Conservation (phyloP, 2,888 invertebrate species). For the Polyommatus icarus region DNA sequence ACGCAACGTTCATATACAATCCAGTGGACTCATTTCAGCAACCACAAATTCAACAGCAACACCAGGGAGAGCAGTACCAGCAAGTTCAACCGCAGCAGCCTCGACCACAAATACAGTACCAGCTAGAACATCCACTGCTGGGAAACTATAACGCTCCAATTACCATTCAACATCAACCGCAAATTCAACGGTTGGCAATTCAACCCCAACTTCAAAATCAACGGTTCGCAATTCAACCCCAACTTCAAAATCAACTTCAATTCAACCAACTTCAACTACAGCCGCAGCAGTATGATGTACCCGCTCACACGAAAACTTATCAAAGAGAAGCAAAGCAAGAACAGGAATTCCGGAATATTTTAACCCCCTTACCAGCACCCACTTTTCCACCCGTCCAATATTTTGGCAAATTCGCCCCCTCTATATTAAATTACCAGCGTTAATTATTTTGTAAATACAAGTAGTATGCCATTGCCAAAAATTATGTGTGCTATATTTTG, state of each 20-base stretch:
- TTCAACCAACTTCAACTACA: conserved; percentile 39
- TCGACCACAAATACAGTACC: conserved; percentile 43
- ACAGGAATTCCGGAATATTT: conserved; percentile 5
- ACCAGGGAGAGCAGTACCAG: conserved; percentile 36
- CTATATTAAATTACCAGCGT: conserved; percentile 46
- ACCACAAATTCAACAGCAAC: conserved; percentile 37
- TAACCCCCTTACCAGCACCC: conserved; percentile 44
- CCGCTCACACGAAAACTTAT: conserved; percentile 19
- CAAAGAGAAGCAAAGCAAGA: conserved; percentile 35
- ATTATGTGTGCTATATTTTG: conserved; percentile 14
- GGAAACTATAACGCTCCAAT: conserved; percentile 29
- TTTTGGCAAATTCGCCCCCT: conserved; percentile 62
- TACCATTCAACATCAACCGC: conserved; percentile 34
- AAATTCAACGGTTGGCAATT: conserved; percentile 26
- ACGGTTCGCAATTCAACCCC: conserved; percentile 32
- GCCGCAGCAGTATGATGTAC: conserved; percentile 36
- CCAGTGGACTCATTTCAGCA: conserved; percentile 37
- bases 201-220: conserved; percentile 9
- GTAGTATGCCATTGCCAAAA: conserved; percentile 10
- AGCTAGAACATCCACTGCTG: conserved; percentile 40
- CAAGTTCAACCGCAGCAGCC: conserved; percentile 42
- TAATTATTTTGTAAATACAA: conserved; percentile 5
- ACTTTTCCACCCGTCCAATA: conserved; percentile 61
- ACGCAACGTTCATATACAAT: conserved; percentile 59
- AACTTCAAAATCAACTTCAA: conserved; percentile 40